A percentile compares a stretch with the other conserved stretches of the same genome.
Evolutionary conservation across 2,113 vertebrate genomes (phyloP).

Genomic region (Tenebrosternarchus preto): DNA sequence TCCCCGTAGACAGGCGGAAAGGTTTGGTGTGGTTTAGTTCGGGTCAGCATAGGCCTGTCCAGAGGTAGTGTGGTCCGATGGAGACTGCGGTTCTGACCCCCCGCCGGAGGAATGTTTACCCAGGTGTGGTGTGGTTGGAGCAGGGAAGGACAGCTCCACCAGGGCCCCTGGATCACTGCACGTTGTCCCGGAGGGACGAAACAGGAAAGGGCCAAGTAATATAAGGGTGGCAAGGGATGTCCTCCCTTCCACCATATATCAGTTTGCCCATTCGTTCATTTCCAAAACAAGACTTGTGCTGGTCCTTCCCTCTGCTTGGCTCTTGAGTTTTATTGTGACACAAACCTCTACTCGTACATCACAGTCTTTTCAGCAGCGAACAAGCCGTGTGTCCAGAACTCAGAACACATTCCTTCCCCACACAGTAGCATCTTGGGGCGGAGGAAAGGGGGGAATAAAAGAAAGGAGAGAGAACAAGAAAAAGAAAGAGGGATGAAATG

Average conservation of each 20-base stretch:
- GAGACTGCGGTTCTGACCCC: neutral
- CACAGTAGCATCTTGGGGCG: neutral
- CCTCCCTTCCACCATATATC: neutral
- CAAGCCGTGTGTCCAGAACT: neutral
- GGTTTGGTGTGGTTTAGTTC: constrained; percentile 34
- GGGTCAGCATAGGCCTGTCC: constrained; percentile 22
- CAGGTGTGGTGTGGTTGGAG: constrained; percentile 56
- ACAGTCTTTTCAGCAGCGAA: neutral
- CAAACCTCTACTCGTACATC: neutral
- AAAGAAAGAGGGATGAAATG: neutral
- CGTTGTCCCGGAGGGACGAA: constrained; percentile 10
- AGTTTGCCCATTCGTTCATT: neutral
- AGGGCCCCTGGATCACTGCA: constrained; percentile 14
- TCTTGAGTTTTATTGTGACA: neutral
- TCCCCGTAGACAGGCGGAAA: constrained; percentile 33
- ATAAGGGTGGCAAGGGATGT: neutral
- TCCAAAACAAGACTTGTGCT: neutral
- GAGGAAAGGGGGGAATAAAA: neutral
- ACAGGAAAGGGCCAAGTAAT: neutral
- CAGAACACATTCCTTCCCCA: neutral
- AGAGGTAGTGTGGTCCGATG: constrained; percentile 4
- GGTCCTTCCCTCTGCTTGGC: neutral
- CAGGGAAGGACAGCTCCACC: neutral
- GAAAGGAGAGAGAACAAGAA: neutral
- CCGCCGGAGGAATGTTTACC: constrained; percentile 52